Evolutionary conservation across 2,888 invertebrate species (phyloP), one percentile per base, ranked within the genome.

Genomic region (Geophilus truncorum): DNA sequence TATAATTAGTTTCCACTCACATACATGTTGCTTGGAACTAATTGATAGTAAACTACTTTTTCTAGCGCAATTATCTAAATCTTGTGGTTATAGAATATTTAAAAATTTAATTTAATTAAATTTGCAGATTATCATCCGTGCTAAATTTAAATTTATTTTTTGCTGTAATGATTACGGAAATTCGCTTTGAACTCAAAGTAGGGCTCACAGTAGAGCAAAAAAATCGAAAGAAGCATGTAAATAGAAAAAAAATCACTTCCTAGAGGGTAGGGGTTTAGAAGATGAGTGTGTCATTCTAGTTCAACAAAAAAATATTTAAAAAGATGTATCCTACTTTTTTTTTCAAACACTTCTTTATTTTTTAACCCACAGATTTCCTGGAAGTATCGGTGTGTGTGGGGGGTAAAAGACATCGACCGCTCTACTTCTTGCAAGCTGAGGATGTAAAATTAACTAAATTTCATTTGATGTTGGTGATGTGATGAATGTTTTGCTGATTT

Each of bases 381-480:
- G 70, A 70, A 70, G 25, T 18, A 18, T 15, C 51, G 7, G 25
- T 70, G n/a, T n/a, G n/a, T n/a, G n/a, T n/a, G 25, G 9, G 70
- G 70, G 70, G 28, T 70, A 70, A 70, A 70, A 25, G 70, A 70
- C 70, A 25, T 25, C 28, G 70, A 70, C 70, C 70, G 70, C 70
- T 70, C 70, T 70, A 70, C 70, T 70, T 70, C 70, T 70, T 25
- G 51, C 51, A 3, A 12, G 1, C n/a, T n/a, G 40, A 40, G 40
- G 40, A 51, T n/a, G 51, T 51, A 51, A 70, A 70, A 70, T 70
- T 70, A 70, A 70, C 70, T 70, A 70, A 70, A 70, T 70, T 70
- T 70, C 70, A 70, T 70, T 70, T 70, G 70, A 70, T 70, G 70
- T 70, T 28, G 28, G 70, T 3, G 70, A 70, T 70, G 28, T 70